Base-by-base conservation (phyloP, 2,888 invertebrate species). In the Pyralis farinalis region DNA sequence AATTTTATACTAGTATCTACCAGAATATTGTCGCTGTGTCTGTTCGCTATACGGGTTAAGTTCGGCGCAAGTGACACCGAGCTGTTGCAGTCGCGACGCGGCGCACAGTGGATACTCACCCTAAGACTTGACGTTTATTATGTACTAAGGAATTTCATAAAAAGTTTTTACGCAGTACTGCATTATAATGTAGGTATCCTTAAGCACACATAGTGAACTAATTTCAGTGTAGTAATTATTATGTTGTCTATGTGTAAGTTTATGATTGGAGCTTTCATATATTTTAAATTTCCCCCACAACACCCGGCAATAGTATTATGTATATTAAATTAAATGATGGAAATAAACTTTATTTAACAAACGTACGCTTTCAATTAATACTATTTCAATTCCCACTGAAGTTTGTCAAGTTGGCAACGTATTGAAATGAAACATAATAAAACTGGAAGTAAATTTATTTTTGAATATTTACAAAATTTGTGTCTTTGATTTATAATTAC, bases 301-400 rank as follows among this genome's bases (percentile, higher is more conserved):
- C 45, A 41, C 47, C 50, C 46, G 47, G 47, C 47, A 47, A 47
- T 46, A 50, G 43, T 43, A 36, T 40, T 37, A 21, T 46, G 42
- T 47, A 44, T 47, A 44, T 50, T 50, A 43, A 32, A 44, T 43
- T 49, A 16, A 42, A 46, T 42, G 42, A 47, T 43, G 34, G 41
- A 34, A 44, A 50, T 44, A 49, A 43, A 40, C 38, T 44, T 49
- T 44, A 46, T 49, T 43, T 42, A 42, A 44, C 35, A 42, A 29
- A 12, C 10, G 7, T 10, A 22, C 32, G 21, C 7, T 37, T 30
- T 37, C 8, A 7, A 25, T 25, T 25, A 7, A n/a, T n/a, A n/a
- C n/a, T n/a, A n/a, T n/a, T n/a, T n/a, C n/a, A n/a, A 25, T 25
- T 25, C 25, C 25, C 25, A 21, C 21, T 4, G 21, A 4, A 5